phyloP scores from a whole-genome alignment of 2,113 vertebrate species.

The Geococcyx californianus region DNA sequence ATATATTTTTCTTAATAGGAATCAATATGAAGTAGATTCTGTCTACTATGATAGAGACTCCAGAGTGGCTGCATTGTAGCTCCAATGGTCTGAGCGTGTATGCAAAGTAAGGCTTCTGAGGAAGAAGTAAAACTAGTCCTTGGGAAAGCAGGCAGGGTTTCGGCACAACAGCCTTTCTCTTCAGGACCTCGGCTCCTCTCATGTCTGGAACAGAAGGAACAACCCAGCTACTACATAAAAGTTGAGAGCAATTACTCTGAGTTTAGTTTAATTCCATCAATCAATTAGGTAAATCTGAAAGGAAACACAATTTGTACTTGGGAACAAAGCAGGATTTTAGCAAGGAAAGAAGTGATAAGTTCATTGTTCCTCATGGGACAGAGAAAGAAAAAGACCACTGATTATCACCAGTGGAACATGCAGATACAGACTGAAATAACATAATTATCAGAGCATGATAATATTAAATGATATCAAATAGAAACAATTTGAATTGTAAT shows the following conservation, averaged over 20 bases:
- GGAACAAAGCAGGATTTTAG: background rate
- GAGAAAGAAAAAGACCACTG: background rate
- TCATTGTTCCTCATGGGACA: background rate
- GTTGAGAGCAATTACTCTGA: background rate
- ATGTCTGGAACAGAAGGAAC: constrained; percentile 11
- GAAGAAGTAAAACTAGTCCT: background rate
- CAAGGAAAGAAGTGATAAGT: background rate
- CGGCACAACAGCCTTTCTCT: background rate
- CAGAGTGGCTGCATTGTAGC: background rate
- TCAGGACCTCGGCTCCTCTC: background rate
- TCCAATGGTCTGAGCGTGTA: background rate
- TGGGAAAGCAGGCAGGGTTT: background rate
- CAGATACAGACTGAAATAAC: background rate
- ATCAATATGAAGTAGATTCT: background rate
- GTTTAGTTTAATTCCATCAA: constrained; percentile 38
- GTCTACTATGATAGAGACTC: background rate
- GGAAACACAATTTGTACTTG: background rate
- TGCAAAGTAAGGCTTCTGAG: background rate
- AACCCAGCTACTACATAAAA: background rate
- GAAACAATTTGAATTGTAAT: background rate
- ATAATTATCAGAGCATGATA: background rate
- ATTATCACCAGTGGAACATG: constrained; percentile 5
- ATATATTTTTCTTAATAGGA: background rate
- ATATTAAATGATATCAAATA: background rate
- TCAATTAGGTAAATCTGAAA: constrained; percentile 39